These are phyloP conservation scores for Leucophenga varia DNA, from an alignment of 1,140 invertebrate genomes.

Conservation along the genomic window DNA sequence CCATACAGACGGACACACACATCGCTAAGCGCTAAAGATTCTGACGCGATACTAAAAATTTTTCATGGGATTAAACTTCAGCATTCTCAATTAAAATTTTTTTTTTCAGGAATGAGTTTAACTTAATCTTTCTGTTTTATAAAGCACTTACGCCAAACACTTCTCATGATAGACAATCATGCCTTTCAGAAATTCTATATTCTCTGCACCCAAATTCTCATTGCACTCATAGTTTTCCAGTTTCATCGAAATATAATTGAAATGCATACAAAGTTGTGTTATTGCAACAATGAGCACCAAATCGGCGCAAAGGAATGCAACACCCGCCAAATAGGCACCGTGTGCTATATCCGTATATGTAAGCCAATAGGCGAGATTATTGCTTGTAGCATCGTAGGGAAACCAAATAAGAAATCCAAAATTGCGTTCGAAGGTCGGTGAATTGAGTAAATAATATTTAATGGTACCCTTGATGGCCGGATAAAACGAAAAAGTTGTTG, in stretches of 20 bases:
- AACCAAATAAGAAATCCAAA: slow-evolving; percentile 51
- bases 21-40: too few relatives aligned
- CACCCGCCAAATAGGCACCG: slow-evolving; percentile 43
- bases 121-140: too few relatives aligned
- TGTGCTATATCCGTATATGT: slow-evolving; percentile 43
- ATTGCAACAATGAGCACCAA: slow-evolving; percentile 41
- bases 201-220: slow-evolving; percentile 12
- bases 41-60: too few relatives aligned
- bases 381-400: slow-evolving; percentile 34
- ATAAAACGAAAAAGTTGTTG: slow-evolving; percentile 39
- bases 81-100: too few relatives aligned
- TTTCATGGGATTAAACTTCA: too few relatives aligned
- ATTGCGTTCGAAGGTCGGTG: slow-evolving; percentile 36
- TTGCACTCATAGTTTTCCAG: slow-evolving; percentile 31
- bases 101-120: too few relatives aligned
- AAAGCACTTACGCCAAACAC: slow-evolving; percentile 40
- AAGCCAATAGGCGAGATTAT: slow-evolving; percentile 37
- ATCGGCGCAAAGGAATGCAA: slow-evolving; percentile 47
- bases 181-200: slow-evolving; percentile 25
- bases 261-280: slow-evolving; percentile 50
- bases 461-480: slow-evolving; percentile 38
- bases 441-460: slow-evolving; percentile 35
- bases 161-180: slow-evolving; percentile 41
- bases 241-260: slow-evolving; percentile 31
- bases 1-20: too few relatives aligned